Base-by-base conservation (phyloP, 2,888 invertebrate species). In the Iphiclides podalirius region DNA sequence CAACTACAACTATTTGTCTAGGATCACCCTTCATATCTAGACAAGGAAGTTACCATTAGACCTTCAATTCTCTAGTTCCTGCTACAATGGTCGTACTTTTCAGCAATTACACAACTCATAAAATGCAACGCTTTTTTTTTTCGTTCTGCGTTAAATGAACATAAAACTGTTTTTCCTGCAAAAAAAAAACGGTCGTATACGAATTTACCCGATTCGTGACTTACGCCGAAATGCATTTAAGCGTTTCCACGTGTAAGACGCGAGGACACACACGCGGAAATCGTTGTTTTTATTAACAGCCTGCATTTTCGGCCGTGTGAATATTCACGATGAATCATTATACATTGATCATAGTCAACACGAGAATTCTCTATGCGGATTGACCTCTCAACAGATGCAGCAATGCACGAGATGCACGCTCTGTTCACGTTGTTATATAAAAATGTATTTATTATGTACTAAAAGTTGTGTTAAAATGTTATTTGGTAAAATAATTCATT, bases 251-350 rank as follows among this genome's bases (percentile, higher is more conserved):
- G 9, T 16, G 11, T 33, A 34, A 39, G 6, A n/a, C 28, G 11
- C 59, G 56, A 64, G 63, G 60, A 55, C 55, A 58, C 12, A 6
- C 11, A 31, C 40, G 12, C 56, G 63, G 63, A 64, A 61, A 50
- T 28, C 20, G 17, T 31, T 12, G 35, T 20, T 35, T 17, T 36
- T 15, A 35, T 47, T 52, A 49, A 52, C 47, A 52, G 52, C 44
- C 37, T 50, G 41, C 43, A 14, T 15, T 48, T 48, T 33, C 12
- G 23, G 20, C 37, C 11, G 9, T 11, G 11, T 31, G 31, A n/a
- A 31, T 31, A 31, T 16, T 20, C 13, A 23, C 12, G 17, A 33
- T 1, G 33, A 9, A 31, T 31, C 1, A 17, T 13, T 23, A 14
- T 34, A n/a, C 11, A 6, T 33, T 7, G 15, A 26, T 17, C 47